Evolutionary conservation across 1,140 invertebrate genomes (phyloP).

Genomic region (Popillia japonica): DNA sequence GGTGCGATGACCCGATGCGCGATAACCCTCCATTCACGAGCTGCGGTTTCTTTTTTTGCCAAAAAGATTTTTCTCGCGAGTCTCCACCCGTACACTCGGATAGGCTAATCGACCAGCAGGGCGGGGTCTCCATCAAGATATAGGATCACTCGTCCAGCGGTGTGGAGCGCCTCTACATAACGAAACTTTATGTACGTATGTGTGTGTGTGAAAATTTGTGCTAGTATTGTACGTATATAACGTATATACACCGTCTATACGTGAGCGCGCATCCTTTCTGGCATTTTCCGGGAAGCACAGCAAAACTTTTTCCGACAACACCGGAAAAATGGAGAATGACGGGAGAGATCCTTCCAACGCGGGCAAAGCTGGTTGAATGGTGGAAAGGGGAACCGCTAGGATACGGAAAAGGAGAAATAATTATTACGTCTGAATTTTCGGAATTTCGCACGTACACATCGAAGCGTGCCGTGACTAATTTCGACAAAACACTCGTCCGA

Average conservation of each 20-base stretch:
- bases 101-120: slow-evolving; percentile 58
- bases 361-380: neutral
- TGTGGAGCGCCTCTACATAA: slow-evolving; percentile 1
- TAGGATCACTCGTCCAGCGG: slow-evolving; percentile 38
- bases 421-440: slow-evolving; percentile 32
- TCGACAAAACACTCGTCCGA: slow-evolving; percentile 24
- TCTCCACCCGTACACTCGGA: slow-evolving; percentile 59
- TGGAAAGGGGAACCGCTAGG: neutral
- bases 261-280: slow-evolving; percentile 27
- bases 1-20: slow-evolving; percentile 65
- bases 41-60: slow-evolving; percentile 57
- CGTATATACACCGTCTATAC: neutral
- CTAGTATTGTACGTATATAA: neutral
- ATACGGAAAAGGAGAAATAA: slow-evolving; percentile 29
- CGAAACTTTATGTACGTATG: slow-evolving; percentile 11
- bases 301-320: slow-evolving; percentile 18
- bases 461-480: slow-evolving; percentile 26
- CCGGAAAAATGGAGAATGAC: slow-evolving; percentile 33
- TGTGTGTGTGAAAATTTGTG: slow-evolving; percentile 19
- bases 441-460: slow-evolving; percentile 20
- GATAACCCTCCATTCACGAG: slow-evolving; percentile 59
- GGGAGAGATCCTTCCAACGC: neutral
- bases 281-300: neutral
- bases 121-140: slow-evolving; percentile 51
- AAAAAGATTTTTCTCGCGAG: slow-evolving; percentile 60